Percentiles rank a stretch among this genome's conserved stretches.
Conservation (phyloP, 2,888 invertebrate species). For the Sminthurides aquaticus region DNA sequence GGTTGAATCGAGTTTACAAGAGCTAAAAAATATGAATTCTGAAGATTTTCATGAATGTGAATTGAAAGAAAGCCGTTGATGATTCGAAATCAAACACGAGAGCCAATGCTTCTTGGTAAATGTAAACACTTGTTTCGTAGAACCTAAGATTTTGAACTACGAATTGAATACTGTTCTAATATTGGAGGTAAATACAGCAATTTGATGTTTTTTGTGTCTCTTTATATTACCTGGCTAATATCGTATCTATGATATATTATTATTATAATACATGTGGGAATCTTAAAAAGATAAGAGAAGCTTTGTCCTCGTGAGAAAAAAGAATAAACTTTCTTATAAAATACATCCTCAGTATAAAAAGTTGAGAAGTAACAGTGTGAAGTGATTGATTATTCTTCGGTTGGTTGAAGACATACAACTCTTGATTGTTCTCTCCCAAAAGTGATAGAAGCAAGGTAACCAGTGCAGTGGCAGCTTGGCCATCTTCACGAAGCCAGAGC, state of each 20-base stretch:
- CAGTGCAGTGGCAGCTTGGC: no score
- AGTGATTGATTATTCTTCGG: no score
- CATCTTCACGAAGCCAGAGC: no score
- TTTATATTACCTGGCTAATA: constrained; percentile 16
- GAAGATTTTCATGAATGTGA: constrained; percentile 10
- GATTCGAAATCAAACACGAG: no score
- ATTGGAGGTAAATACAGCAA: constrained; percentile 12
- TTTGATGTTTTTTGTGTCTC: constrained; percentile 15
- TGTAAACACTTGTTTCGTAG: no score
- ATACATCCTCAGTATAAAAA: no score
- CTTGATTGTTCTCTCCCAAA: no score
- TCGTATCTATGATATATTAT: constrained; percentile 10
- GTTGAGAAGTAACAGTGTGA: background rate
- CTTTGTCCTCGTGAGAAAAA: background rate
- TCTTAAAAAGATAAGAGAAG: background rate
- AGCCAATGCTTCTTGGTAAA: no score
- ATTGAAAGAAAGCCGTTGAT: constrained; percentile 4
- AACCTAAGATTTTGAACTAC: no score
- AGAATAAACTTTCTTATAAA: constrained; percentile 9
- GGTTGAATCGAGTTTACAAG: constrained; percentile 3
- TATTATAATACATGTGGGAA: constrained; percentile 5
- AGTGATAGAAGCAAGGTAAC: no score
- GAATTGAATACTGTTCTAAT: no score
- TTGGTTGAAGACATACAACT: no score
- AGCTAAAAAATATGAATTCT: constrained; percentile 1